These are phyloP conservation scores for Diplodus puntazzo DNA, from an alignment of 2,797 vertebrate genomes.

Conservation along the genomic window DNA sequence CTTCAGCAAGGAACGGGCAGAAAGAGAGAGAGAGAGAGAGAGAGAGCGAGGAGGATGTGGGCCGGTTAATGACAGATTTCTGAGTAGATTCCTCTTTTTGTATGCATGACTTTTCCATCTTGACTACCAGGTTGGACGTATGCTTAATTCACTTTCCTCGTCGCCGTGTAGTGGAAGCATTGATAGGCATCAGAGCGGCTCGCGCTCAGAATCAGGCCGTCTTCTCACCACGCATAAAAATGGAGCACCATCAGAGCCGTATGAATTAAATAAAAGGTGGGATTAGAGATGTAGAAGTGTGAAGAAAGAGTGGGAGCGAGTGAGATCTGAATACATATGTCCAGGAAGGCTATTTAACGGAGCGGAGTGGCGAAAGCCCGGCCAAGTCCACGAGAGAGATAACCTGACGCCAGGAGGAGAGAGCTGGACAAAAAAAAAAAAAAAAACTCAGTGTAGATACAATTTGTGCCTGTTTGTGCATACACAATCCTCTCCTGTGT, in stretches of 20 bases:
- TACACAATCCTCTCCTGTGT: constrained; percentile 42
- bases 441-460: constrained; percentile 3
- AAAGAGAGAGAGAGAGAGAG: constrained; percentile 1
- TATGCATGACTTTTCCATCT: constrained; percentile 38
- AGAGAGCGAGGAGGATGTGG: constrained; percentile 1
- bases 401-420: constrained; percentile 28
- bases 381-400: constrained; percentile 26
- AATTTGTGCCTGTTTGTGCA: constrained; percentile 31
- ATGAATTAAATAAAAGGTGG: constrained; percentile 56
- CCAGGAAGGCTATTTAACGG: constrained; percentile 60
- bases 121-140: neutral
- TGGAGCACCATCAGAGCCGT: constrained; percentile 22
- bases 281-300: constrained; percentile 19
- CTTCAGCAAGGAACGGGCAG: neutral
- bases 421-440: constrained; percentile 2
- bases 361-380: constrained; percentile 33
- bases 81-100: constrained; percentile 30
- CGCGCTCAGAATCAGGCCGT: neutral
- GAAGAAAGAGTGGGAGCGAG: constrained; percentile 15
- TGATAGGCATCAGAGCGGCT: constrained; percentile 31
- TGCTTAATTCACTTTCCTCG: constrained; percentile 16
- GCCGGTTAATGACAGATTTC: constrained; percentile 28
- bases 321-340: constrained; percentile 44
- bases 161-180: neutral
- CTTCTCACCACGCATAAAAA: constrained; percentile 29